These are phyloP conservation scores for Anas acuta DNA, from an alignment of 2,797 vertebrate species.

Conservation along the genomic window DNA sequence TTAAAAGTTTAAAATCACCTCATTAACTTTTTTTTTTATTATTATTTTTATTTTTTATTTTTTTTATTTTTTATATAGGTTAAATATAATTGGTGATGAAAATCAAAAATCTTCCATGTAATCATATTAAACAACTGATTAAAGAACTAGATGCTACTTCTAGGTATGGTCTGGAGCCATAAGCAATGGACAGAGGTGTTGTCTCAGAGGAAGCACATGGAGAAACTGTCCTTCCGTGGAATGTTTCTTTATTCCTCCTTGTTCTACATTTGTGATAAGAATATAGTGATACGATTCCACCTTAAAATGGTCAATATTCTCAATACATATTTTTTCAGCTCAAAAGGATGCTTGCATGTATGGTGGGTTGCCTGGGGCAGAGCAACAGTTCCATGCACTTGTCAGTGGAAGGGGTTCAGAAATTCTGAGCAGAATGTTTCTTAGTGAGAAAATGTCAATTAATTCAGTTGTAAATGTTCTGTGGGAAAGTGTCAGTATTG, in stretches of 20 bases:
- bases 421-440: conserved; percentile 56
- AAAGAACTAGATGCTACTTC: neutral
- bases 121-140: neutral
- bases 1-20: neutral
- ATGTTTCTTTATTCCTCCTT: neutral
- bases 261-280: neutral
- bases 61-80: neutral
- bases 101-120: neutral
- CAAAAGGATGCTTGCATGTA: neutral
- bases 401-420: neutral
- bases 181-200: neutral
- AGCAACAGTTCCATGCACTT: neutral
- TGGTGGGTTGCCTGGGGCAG: conserved; percentile 2
- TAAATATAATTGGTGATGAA: neutral
- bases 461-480: conserved; percentile 51
- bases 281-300: neutral
- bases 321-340: neutral
- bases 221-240: neutral
- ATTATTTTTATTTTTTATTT: neutral
- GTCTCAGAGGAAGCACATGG: neutral
- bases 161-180: neutral
- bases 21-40: neutral
- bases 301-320: neutral
- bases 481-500: conserved; percentile 60
- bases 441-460: conserved; percentile 54